These are phyloP conservation scores for Cacoxenus indagator DNA, from an alignment of 2,888 invertebrate genomes.

Conservation along the genomic window DNA sequence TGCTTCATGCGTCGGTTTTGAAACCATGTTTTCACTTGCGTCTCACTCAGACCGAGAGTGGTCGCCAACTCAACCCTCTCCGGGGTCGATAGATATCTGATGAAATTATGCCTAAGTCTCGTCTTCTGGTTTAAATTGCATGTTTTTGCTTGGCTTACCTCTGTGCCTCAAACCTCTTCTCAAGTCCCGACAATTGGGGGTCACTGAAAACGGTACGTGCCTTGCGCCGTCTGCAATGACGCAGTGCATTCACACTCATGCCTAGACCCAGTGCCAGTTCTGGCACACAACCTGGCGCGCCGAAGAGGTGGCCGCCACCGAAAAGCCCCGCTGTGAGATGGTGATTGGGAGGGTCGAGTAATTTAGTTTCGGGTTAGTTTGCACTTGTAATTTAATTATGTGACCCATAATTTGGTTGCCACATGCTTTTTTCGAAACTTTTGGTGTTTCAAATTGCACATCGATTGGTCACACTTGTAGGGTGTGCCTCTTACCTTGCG, in stretches of 20 bases:
- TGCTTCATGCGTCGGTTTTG: slow-evolving; percentile 98
- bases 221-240: slow-evolving; percentile 95
- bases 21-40: slow-evolving; percentile 98
- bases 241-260: slow-evolving; percentile 77
- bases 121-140: neutral
- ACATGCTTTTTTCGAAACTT: slow-evolving; percentile 37
- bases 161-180: slow-evolving; percentile 95
- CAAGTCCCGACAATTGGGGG: slow-evolving; percentile 86
- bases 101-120: slow-evolving; percentile 61
- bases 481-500: slow-evolving; percentile 78
- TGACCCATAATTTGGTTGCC: slow-evolving; percentile 31
- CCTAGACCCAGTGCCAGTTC: slow-evolving; percentile 70
- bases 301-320: slow-evolving; percentile 69
- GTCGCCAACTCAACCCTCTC: slow-evolving; percentile 95
- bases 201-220: slow-evolving; percentile 94
- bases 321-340: slow-evolving; percentile 63
- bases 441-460: slow-evolving; percentile 54
- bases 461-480: slow-evolving; percentile 27
- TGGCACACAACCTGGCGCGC: slow-evolving; percentile 67
- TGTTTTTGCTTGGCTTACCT: slow-evolving; percentile 67
- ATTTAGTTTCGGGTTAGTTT: slow-evolving; percentile 26
- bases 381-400: slow-evolving; percentile 18
- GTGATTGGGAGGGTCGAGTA: neutral
- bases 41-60: slow-evolving; percentile 93
- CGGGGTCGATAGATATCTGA: slow-evolving; percentile 86